Percentiles rank a stretch among this genome's conserved stretches.
phyloP scores from a whole-genome alignment of 2,797 vertebrate species.

The Threskiornis aethiopicus region DNA sequence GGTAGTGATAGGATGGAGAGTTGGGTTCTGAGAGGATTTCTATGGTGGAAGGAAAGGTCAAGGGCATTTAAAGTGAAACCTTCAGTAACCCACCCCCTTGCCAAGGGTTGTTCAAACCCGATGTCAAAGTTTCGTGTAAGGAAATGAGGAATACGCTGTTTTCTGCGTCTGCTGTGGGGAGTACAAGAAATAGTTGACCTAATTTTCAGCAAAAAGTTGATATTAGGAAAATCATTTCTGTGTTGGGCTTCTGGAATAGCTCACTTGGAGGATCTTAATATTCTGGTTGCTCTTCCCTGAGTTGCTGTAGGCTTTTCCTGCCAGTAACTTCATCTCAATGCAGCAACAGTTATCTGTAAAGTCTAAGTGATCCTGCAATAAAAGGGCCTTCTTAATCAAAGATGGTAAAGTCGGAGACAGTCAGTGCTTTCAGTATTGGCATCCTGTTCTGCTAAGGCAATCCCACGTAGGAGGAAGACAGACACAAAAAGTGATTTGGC shows the following conservation, averaged over 20 bases:
- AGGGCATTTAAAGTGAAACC: background rate
- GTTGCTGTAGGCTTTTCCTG: slow-evolving; percentile 26
- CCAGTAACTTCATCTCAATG: slow-evolving; percentile 56
- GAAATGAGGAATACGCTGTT: background rate
- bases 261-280: background rate
- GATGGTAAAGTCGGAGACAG: slow-evolving; percentile 53
- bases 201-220: background rate
- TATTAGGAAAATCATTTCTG: background rate
- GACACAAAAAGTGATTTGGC: slow-evolving; percentile 64
- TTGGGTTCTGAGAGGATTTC: background rate
- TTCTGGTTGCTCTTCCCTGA: slow-evolving; percentile 21
- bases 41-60: background rate
- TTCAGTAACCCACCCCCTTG: background rate
- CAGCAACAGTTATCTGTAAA: slow-evolving; percentile 58
- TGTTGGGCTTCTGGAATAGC: background rate
- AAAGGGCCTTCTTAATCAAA: slow-evolving; percentile 56
- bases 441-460: slow-evolving; percentile 49
- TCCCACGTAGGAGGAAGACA: slow-evolving; percentile 56
- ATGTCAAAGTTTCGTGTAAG: rapidly evolving
- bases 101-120: background rate
- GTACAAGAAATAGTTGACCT: background rate
- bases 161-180: background rate
- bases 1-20: background rate
- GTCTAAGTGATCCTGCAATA: slow-evolving; percentile 50
- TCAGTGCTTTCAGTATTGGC: slow-evolving; percentile 49